Evolutionary conservation across 2,113 vertebrate genomes (phyloP).

Genomic region (Cynopterus brachyotis): DNA sequence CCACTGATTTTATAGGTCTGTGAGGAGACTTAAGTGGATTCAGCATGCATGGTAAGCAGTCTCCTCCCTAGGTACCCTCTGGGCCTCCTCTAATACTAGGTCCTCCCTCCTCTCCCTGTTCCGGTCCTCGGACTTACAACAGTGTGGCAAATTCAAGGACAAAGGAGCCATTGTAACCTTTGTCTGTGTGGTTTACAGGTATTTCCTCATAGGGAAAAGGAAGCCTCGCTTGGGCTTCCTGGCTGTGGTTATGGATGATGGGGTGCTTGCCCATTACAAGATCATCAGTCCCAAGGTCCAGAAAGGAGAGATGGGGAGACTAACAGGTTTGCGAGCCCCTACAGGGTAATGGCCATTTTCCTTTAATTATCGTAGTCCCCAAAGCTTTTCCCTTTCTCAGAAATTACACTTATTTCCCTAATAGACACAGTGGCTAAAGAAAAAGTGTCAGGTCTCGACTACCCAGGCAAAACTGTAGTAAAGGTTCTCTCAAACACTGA

Average conservation of each 20-base stretch:
- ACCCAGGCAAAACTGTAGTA: neutral
- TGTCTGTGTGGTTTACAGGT: neutral
- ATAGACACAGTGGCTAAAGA: neutral
- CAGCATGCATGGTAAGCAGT: neutral
- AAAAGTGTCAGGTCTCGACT: neutral
- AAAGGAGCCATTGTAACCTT: neutral
- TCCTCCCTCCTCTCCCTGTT: neutral
- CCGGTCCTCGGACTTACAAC: too few species aligned
- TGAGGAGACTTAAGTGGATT: neutral
- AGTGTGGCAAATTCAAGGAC: neutral
- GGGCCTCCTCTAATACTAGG: neutral
- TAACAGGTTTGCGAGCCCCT: neutral
- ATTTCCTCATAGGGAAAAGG: neutral
- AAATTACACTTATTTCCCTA: neutral
- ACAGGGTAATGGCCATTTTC: neutral
- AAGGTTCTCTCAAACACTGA: neutral
- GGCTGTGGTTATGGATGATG: neutral
- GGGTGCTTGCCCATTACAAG: neutral
- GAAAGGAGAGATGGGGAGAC: neutral
- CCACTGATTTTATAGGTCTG: neutral
- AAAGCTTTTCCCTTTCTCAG: neutral
- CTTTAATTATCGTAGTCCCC: neutral
- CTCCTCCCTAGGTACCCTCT: neutral
- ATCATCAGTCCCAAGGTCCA: neutral
- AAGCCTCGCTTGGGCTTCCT: neutral